Evolutionary conservation across 1,140 invertebrate genomes (phyloP).

Genomic region (Amyelois transitella): DNA sequence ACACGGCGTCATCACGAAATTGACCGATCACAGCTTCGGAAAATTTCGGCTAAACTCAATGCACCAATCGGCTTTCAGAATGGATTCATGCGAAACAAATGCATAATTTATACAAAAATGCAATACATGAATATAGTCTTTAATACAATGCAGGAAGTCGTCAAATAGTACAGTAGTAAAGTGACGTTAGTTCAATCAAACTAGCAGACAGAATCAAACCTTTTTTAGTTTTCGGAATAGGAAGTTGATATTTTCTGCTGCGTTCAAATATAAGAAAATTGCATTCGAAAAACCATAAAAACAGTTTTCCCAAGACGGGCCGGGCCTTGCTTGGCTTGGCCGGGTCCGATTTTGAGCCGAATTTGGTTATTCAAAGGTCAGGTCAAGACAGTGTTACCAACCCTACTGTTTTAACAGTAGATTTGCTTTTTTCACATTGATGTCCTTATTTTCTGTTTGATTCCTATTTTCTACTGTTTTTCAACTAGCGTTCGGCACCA

Average conservation of each 20-base stretch:
- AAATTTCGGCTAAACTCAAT: constrained; percentile 17
- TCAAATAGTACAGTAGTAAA: not conserved
- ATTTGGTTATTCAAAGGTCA: too few relatives aligned
- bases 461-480: too few relatives aligned
- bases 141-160: not conserved
- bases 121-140: not conserved
- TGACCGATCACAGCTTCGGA: constrained; percentile 39
- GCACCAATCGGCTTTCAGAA: not conserved
- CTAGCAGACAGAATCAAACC: too few relatives aligned
- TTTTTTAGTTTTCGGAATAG: too few relatives aligned
- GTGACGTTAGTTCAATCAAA: too few relatives aligned
- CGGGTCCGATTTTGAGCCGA: too few relatives aligned
- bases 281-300: not conserved
- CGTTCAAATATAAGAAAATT: not conserved
- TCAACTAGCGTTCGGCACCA: too few relatives aligned
- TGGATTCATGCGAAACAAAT: not conserved
- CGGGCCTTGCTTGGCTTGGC: too few relatives aligned
- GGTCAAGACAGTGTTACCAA: too few relatives aligned
- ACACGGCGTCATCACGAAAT: constrained; percentile 58
- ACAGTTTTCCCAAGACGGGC: not conserved
- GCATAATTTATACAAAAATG: not conserved
- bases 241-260: not conserved
- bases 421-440: too few relatives aligned
- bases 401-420: too few relatives aligned
- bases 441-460: too few relatives aligned